Evolutionary conservation across 2,113 vertebrate species (phyloP).

Genomic region (Delphinus delphis): DNA sequence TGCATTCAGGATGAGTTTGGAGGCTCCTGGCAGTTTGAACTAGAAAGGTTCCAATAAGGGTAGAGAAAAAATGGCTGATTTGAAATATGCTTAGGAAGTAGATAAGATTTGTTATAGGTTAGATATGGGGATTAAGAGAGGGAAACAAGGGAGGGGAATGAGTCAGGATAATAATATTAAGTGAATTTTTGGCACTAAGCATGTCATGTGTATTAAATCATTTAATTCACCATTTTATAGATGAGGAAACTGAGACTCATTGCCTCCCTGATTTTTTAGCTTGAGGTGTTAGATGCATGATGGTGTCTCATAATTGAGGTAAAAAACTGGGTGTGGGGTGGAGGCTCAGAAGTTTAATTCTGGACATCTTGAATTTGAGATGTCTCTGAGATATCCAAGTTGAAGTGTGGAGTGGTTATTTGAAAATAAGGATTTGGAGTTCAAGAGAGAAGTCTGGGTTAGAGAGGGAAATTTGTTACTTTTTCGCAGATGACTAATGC

Average conservation of each 20-base stretch:
- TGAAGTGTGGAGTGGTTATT: background rate
- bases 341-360: background rate
- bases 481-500: background rate
- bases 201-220: background rate
- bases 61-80: background rate
- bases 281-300: background rate
- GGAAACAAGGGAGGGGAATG: background rate
- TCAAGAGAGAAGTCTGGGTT: background rate
- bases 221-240: background rate
- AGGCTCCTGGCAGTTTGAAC: background rate
- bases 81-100: background rate
- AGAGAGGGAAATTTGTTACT: background rate
- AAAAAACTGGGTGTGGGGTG: background rate
- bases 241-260: background rate
- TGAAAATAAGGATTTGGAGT: constrained; percentile 20
- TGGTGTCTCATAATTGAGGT: background rate
- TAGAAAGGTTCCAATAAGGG: background rate
- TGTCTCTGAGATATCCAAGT: background rate
- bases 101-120: background rate
- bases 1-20: background rate
- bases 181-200: background rate
- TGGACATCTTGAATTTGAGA: background rate
- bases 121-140: background rate
- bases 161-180: background rate
- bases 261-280: background rate